Conservation (phyloP, 2,797 vertebrate genomes). For the Lerista edwardsae region DNA sequence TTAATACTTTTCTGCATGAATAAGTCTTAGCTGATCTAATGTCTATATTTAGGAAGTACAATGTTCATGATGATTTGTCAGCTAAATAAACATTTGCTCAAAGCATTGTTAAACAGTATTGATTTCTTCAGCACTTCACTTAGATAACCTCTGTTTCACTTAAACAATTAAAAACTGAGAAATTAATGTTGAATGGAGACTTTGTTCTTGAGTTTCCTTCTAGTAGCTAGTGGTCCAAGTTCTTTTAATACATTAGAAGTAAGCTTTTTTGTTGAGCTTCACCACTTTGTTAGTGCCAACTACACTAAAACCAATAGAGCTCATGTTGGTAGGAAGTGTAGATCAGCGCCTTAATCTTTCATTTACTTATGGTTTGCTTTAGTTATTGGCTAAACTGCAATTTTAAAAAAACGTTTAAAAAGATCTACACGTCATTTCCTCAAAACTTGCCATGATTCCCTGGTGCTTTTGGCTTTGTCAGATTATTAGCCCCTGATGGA, state of each 20-base stretch:
- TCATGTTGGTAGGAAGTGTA: neutral
- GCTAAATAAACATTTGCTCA: neutral
- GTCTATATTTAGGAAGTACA: neutral
- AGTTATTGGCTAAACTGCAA: conserved; percentile 63
- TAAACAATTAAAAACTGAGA: neutral
- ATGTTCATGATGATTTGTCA: neutral
- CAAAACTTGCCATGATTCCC: conserved; percentile 76
- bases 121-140: neutral
- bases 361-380: conserved; percentile 53
- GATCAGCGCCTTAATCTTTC: conserved; percentile 45
- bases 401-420: conserved; percentile 61
- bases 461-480: conserved; percentile 68
- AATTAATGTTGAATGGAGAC: neutral
- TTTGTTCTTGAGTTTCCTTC: neutral
- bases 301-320: conserved; percentile 5
- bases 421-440: conserved; percentile 66
- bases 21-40: neutral
- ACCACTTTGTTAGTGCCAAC: neutral
- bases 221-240: neutral
- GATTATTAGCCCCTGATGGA: conserved; percentile 81
- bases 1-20: neutral
- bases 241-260: neutral
- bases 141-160: neutral
- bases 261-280: neutral
- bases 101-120: neutral